Conservation (phyloP, 2,113 vertebrate species). For the Ellobius talpinus region DNA sequence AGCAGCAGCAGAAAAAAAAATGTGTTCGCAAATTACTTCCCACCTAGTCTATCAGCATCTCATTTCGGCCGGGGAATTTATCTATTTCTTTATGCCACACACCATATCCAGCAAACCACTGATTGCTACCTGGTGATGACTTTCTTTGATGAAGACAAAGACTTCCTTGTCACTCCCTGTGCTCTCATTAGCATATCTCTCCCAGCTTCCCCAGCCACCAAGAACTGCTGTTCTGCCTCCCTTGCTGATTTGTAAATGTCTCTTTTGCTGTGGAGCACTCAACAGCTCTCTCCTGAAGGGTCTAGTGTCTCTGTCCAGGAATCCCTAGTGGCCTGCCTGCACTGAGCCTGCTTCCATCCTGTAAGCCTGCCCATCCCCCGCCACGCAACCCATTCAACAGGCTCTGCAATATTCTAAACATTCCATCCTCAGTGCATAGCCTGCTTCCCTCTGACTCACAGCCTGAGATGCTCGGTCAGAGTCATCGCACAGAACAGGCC, state of each 20-base stretch:
- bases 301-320: not conserved
- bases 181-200: not conserved
- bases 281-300: not conserved
- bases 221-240: not conserved
- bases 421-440: not conserved
- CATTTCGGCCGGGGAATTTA: not conserved
- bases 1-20: constrained; percentile 41
- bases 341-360: fast-evolving
- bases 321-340: fast-evolving
- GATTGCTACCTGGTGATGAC: constrained; percentile 17
- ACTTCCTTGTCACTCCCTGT: not conserved
- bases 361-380: not conserved
- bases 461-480: not conserved
- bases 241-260: not conserved
- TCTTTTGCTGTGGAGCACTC: not conserved
- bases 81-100: constrained; percentile 32
- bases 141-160: constrained; percentile 45
- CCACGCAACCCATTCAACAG: not conserved
- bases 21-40: constrained; percentile 56
- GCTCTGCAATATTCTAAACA: fast-evolving
- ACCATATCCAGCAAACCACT: not conserved
- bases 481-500: not conserved
- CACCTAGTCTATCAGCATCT: constrained; percentile 55
- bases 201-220: fast-evolving
- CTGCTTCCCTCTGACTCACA: not conserved